A percentile compares a stretch with the other conserved stretches of the same genome.
Conservation (phyloP, 2,888 invertebrate species). For the Heliconius cydno region DNA sequence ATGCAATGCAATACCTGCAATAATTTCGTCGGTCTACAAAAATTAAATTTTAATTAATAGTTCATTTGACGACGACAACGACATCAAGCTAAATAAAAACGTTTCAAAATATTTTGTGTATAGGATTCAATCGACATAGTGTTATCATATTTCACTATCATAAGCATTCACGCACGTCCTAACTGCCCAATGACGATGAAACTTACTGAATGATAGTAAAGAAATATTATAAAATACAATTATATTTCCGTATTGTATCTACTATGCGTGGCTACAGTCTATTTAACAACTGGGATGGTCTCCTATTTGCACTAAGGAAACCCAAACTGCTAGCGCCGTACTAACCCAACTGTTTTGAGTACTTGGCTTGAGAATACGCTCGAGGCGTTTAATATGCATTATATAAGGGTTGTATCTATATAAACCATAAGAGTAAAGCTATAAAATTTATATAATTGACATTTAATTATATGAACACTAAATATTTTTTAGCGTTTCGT, state of each 20-base stretch:
- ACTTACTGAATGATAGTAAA: neutral
- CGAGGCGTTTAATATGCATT: slow-evolving; percentile 1
- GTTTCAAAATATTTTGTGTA: too few species aligned
- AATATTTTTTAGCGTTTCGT: too few species aligned
- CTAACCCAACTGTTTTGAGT: slow-evolving; percentile 47
- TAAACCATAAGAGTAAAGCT: neutral
- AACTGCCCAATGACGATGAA: neutral
- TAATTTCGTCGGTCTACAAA: too few species aligned
- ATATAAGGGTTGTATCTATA: slow-evolving; percentile 4
- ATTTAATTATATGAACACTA: neutral
- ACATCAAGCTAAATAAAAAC: too few species aligned
- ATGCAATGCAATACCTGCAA: too few species aligned
- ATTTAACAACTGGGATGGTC: slow-evolving; percentile 43
- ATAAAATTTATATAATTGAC: neutral
- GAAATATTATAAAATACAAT: slow-evolving; percentile 4
- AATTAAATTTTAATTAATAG: too few species aligned
- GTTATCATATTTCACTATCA: neutral
- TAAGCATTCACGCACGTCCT: neutral
- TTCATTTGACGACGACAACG: too few species aligned
- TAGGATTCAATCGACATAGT: neutral
- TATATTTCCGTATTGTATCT: too few species aligned
- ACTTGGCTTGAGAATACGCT: slow-evolving; percentile 31
- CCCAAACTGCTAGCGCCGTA: slow-evolving; percentile 47
- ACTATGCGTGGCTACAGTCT: slow-evolving; percentile 1
- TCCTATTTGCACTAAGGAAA: slow-evolving; percentile 54